These are phyloP conservation scores for Ceyx margarethae DNA, from an alignment of 2,113 vertebrate genomes.

Conservation along the genomic window DNA sequence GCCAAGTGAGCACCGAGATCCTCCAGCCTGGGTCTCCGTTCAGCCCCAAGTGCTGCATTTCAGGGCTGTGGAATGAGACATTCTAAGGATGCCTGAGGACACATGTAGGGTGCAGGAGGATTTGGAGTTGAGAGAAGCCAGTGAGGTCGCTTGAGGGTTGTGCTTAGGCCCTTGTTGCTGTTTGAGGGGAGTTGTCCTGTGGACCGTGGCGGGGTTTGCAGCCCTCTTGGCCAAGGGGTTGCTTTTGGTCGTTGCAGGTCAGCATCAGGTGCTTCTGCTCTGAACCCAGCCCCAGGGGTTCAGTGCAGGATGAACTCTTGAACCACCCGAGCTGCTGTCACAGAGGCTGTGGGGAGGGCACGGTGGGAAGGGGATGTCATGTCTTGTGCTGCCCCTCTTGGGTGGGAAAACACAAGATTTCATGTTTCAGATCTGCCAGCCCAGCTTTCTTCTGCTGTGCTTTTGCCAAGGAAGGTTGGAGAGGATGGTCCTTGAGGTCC, in stretches of 20 bases:
- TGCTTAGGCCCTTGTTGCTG: not conserved
- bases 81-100: fast-evolving
- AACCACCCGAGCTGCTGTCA: fast-evolving
- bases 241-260: fast-evolving
- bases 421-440: not conserved
- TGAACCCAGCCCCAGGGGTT: not conserved
- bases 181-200: fast-evolving
- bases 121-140: not conserved
- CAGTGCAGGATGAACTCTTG: not conserved
- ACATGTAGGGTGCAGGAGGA: fast-evolving
- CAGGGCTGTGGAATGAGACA: fast-evolving
- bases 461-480: not conserved
- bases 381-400: fast-evolving
- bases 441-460: not conserved
- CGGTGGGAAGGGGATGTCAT: fast-evolving
- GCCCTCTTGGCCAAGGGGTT: not conserved
- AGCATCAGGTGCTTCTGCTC: not conserved
- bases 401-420: not conserved
- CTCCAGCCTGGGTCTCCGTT: not conserved
- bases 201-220: not conserved
- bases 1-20: not conserved
- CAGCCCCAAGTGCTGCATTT: fast-evolving
- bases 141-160: fast-evolving
- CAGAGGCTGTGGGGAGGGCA: not conserved
- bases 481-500: not conserved